Evolutionary conservation across 37 sponge, comb jelly and placozoan species (phyloP).

Genomic region (Diacarnus erythraeanus): DNA sequence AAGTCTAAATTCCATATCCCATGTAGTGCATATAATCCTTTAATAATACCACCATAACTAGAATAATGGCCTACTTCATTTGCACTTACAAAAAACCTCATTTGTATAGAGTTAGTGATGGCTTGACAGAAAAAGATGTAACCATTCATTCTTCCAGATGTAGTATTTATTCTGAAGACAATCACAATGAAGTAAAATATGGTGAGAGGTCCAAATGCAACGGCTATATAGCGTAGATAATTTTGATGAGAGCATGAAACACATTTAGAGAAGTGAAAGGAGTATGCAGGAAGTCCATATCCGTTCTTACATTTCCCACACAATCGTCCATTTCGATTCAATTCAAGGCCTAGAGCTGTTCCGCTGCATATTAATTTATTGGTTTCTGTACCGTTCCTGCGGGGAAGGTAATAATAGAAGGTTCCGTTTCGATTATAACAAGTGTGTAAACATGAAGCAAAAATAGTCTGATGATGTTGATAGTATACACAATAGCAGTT

Average conservation of each 20-base stretch:
- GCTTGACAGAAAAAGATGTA: not conserved
- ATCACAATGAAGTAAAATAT: constrained; percentile 1
- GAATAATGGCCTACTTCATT: not conserved
- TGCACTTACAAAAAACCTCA: not conserved
- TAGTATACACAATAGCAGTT: not conserved
- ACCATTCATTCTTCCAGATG: not conserved
- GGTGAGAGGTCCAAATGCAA: constrained; percentile 2
- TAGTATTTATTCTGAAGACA: not conserved
- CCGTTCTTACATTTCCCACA: not conserved
- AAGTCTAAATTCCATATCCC: constrained; percentile 4
- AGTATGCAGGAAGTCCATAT: not conserved
- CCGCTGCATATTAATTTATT: not conserved
- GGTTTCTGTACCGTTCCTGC: not conserved
- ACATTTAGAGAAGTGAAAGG: not conserved
- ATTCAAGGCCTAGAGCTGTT: not conserved
- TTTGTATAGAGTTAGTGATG: not conserved
- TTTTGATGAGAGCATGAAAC: not conserved
- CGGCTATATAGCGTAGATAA: not conserved
- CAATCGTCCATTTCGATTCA: not conserved
- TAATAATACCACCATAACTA: not conserved
- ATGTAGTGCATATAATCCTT: not conserved
- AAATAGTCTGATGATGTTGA: not conserved
- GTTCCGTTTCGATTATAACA: not conserved
- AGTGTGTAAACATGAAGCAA: not conserved
- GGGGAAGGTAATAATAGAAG: not conserved